Base-by-base conservation (phyloP, 2,888 invertebrate species). In the Bellardia bayeri region DNA sequence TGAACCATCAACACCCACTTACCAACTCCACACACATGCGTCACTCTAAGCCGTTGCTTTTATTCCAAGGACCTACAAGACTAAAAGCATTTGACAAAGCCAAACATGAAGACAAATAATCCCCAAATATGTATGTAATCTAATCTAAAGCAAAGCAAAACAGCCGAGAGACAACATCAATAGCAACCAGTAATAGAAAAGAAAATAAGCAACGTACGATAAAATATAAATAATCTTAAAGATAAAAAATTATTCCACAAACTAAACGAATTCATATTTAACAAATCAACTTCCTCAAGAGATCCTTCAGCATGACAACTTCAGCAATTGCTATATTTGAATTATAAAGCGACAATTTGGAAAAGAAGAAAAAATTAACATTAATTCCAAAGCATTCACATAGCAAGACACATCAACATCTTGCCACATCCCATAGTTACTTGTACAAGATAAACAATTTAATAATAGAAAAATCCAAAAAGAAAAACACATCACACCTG, bases 401-500 rank as follows among this genome's bases (percentile, higher is more conserved):
- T 40, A 40, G 11, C 3, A 23, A 23, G 23, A 23, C 23, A 13
- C 3, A 45, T 8, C 64, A 23, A 33, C 64, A 40, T 14, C 11
- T 16, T 64, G 16, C 45, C 64, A 37, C 61, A 45, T 66, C 2
- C 78, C 72, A 51, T 72, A 81, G 64, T 54, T 54, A 45, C 51
- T 61, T 13, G 45, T 40, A 33, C n/a, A 63, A 72, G 45, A 72
- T 33, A 81, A 61, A 69, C 30, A 76, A 68, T 75, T 82, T 68
- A 75, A 30, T 69, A 68, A 16, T 3, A 45, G 33, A 63, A 69
- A 68, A 40, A 75, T 45, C 16, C 14, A 74, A 51, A 42, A 54
- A 56, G 33, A 33, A 66, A 71, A 78, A 16, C 56, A 58, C 40
- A 66, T 66, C 78, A 72, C 78, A 84, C 83, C 64, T 84, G 78